Conservation (phyloP, 2,113 vertebrate species). For the Corapipo altera region DNA sequence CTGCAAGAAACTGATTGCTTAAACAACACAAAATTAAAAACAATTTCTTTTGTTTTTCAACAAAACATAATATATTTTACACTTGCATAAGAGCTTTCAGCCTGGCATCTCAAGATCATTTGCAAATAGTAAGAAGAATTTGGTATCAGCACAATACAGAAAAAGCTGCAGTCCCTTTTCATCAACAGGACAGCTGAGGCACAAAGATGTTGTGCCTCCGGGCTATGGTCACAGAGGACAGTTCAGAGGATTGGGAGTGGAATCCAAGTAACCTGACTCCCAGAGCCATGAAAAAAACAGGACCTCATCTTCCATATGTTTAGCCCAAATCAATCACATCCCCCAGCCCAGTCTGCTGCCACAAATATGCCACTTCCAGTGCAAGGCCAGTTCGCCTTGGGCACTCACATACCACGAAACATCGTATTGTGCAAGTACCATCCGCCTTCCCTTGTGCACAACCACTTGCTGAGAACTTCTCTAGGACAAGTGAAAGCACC, state of each 20-base stretch:
- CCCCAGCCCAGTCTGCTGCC: background rate
- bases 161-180: background rate
- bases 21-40: background rate
- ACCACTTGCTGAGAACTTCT: background rate
- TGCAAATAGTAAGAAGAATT: background rate
- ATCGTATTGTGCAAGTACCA: accelerated
- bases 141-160: background rate
- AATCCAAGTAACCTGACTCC: background rate
- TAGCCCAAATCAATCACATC: background rate
- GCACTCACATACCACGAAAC: background rate
- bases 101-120: background rate
- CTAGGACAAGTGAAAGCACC: accelerated
- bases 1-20: background rate
- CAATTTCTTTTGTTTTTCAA: background rate
- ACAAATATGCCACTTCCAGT: background rate
- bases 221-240: background rate
- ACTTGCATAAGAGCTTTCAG: background rate
- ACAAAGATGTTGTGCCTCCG: accelerated
- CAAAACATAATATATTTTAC: background rate
- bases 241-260: background rate
- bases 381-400: background rate
- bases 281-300: background rate
- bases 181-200: background rate
- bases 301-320: accelerated
- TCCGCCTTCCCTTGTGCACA: background rate